Percentiles rank a stretch among this genome's conserved stretches.
These are phyloP conservation scores for Frieseomelitta varia DNA, from an alignment of 1,140 invertebrate species.

Conservation along the genomic window DNA sequence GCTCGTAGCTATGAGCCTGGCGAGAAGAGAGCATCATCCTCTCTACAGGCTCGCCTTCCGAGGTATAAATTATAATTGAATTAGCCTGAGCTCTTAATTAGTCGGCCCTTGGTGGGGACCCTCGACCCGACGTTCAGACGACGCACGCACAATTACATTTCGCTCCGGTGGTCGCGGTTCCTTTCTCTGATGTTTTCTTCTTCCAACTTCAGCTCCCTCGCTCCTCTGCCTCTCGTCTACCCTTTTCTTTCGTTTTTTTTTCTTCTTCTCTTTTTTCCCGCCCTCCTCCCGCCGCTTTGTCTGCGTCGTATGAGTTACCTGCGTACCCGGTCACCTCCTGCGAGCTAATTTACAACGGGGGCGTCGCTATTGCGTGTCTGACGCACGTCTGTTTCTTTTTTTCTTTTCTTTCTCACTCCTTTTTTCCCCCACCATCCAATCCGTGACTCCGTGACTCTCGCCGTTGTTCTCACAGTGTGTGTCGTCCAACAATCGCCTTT, in stretches of 20 bases:
- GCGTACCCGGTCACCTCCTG: constrained; percentile 53
- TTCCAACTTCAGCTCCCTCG: constrained; percentile 5
- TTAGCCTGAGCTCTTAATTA: constrained; percentile 75
- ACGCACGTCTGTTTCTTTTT: constrained; percentile 44
- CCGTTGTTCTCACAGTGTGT: background rate
- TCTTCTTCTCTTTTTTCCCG: background rate
- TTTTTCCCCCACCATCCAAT: background rate
- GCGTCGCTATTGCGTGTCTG: constrained; percentile 70
- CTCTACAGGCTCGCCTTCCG: constrained; percentile 18
- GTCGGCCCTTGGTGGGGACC: constrained; percentile 36
- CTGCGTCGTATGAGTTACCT: constrained; percentile 46
- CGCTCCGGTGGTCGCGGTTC: constrained; percentile 37
- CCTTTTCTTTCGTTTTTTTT: background rate
- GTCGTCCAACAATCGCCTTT: background rate
- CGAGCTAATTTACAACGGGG: constrained; percentile 71
- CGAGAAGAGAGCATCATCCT: constrained; percentile 23
- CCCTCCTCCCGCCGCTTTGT: constrained; percentile 22
- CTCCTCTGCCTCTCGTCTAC: background rate
- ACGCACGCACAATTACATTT: constrained; percentile 42
- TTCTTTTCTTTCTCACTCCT: constrained; percentile 20
- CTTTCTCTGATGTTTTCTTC: constrained; percentile 27
- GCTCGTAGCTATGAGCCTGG: constrained; percentile 50
- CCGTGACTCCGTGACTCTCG: background rate
- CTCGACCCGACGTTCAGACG: constrained; percentile 28
- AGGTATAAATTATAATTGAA: constrained; percentile 78